Evolutionary conservation across 2,888 invertebrate genomes (phyloP), one percentile per base, ranked within the genome.

Genomic region (Athalia circularis): DNA sequence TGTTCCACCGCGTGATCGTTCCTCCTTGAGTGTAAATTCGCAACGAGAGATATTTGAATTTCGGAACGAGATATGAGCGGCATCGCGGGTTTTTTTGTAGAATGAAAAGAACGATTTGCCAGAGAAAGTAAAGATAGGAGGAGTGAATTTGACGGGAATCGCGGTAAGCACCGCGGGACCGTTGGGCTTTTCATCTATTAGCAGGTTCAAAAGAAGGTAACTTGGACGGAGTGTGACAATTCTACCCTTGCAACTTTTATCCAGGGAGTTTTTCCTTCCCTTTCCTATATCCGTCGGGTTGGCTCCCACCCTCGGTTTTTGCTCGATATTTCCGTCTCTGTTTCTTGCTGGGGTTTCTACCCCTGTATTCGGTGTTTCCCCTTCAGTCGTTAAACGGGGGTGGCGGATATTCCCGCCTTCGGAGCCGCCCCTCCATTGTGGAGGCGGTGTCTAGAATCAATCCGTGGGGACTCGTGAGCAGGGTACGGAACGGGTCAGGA

Each of bases 191-290:
- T 9, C 52, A 11, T 11, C 7, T 7, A 52, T 61, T 61, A 15
- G n/a, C 45, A 57, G 59, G 81, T 70, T 85, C 86, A 85, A 88
- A 88, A 86, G 86, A 88, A 88, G 88, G 85, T 86, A 86, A 29
- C 29, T 29, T 29, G 29, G 29, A 81, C 81, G 82, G 84, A 86
- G 87, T 86, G 88, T 87, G 84, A 87, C 87, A 88, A 87, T 88
- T 87, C 87, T 83, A 81, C 82, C 85, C 84, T 83, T 81, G 82
- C 82, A 82, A 79, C 81, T 81, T 79, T 79, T 82, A 82, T 81
- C 81, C 83, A 79, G 80, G 64, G 52, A 80, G 74, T 59, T 80
- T 82, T 81, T 81, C 79, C 75, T 61, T 67, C 72, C 79, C 76
- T 72, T 65, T 78, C 47, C 48, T 77, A 75, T 77, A 77, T 62